A percentile compares a stretch with the other conserved stretches of the same genome.
phyloP scores from a whole-genome alignment of 2,797 vertebrate genomes.

The Pantherophis alleghaniensis region DNA sequence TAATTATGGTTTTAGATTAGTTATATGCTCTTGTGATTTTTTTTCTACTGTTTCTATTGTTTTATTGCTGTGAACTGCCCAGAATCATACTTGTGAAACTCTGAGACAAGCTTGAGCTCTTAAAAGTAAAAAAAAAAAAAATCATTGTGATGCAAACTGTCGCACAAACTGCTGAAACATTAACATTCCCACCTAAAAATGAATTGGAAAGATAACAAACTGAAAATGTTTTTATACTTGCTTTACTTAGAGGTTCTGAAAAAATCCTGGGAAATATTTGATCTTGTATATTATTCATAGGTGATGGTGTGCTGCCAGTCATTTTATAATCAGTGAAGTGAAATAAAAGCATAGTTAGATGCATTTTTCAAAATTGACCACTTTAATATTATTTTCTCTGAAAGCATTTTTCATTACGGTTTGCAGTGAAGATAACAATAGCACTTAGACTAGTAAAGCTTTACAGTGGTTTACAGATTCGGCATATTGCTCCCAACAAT shows the following conservation, averaged over 20 bases:
- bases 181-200: conserved; percentile 20
- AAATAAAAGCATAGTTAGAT: conserved; percentile 4
- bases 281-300: conserved; percentile 20
- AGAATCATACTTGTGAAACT: not conserved
- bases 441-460: too few species aligned
- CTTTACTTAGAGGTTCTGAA: conserved; percentile 34
- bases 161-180: conserved; percentile 39
- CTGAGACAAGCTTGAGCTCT: conserved; percentile 13
- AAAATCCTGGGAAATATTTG: conserved; percentile 17
- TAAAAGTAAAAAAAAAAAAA: conserved; percentile 30
- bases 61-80: not conserved
- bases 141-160: conserved; percentile 43
- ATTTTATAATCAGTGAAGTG: not conserved
- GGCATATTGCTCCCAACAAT: too few species aligned
- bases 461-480: too few species aligned
- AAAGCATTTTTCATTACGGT: not conserved
- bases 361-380: conserved; percentile 1
- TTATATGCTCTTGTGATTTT: not conserved
- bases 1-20: not conserved
- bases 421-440: conserved; percentile 10
- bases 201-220: not conserved
- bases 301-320: conserved; percentile 6
- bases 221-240: conserved; percentile 40
- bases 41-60: not conserved
- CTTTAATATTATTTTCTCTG: conserved; percentile 10